These are phyloP conservation scores for Incurvaria masculella DNA, from an alignment of 2,888 invertebrate species.

Conservation along the genomic window DNA sequence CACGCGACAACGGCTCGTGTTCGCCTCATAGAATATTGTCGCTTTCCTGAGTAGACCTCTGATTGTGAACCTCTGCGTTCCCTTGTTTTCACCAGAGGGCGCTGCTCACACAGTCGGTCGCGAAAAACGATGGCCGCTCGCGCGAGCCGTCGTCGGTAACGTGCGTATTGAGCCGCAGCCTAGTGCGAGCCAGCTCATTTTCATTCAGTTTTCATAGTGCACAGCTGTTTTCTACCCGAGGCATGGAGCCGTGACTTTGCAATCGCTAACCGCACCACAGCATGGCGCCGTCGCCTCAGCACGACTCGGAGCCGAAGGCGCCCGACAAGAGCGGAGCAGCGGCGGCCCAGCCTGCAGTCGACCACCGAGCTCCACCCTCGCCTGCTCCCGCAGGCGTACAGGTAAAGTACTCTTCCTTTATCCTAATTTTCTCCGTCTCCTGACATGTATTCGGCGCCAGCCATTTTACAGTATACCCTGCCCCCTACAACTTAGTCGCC, in stretches of 20 bases:
- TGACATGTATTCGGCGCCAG: neutral
- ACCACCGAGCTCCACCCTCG: neutral
- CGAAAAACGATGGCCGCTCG: constrained; percentile 39
- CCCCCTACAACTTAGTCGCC: neutral
- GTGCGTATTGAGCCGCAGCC: neutral
- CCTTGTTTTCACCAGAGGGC: neutral
- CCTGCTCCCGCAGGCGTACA: neutral
- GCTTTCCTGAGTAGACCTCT: no score
- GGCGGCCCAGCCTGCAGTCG: neutral
- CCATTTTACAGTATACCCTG: neutral
- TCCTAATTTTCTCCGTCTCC: no score
- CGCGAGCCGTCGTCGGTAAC: neutral
- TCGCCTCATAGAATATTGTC: no score
- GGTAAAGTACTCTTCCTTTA: neutral
- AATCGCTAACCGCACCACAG: constrained; percentile 35
- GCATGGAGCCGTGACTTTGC: neutral
- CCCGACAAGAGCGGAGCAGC: constrained; percentile 61
- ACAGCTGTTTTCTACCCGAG: neutral
- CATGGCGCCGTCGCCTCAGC: constrained; percentile 78
- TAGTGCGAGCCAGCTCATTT: neutral
- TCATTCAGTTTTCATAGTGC: neutral
- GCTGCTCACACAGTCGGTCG: constrained; percentile 23
- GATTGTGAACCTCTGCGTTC: no score
- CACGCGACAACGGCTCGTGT: no score
- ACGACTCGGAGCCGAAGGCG: constrained; percentile 72